Evolutionary conservation across 2,888 invertebrate genomes (phyloP), one percentile per base, ranked within the genome.

Genomic region (Ophioninae sp.): DNA sequence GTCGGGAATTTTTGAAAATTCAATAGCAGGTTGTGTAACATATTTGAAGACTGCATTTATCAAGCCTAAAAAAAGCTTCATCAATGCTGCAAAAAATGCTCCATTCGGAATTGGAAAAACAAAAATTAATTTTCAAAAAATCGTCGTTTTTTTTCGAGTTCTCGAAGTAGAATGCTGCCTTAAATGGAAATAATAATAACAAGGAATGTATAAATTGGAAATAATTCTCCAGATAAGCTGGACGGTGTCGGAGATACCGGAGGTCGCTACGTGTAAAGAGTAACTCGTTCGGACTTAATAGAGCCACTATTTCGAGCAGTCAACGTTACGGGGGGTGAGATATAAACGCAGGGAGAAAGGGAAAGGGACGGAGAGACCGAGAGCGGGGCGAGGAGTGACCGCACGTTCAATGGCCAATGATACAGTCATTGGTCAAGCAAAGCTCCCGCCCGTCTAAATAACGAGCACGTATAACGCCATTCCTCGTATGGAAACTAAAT

Each of bases 151-250:
- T 64, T 37, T 17, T n/a, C 30, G 30, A 30, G 30, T 3, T 3
- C 30, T 30, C 30, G 30, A 30, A 30, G 39, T 44, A 41, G 44
- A 21, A 21, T 68, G 3, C 7, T n/a, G 20, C 21, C 23, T 44
- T 6, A 23, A 50, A 20, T 50, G 17, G 21, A 17, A 23, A 21
- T 50, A 17, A n/a, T n/a, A 68, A 68, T 68, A 7, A 68, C n/a
- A 23, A 68, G 44, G 67, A 44, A 59, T 79, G 79, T 76, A 68
- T 68, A 81, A 74, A 74, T 85, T 84, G 83, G 85, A 86, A 86
- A 85, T 85, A 83, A 82, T 68, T 81, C 77, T 78, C 67, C 83
- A 73, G 86, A 86, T 86, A 86, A 86, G 83, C 81, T 56, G 68
- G 44, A 56, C 59, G 50, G 41, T 65, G 59, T 65, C 72, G 23